phyloP scores from a whole-genome alignment of 2,113 vertebrate genomes.

The Hydrochoerus hydrochaeris region DNA sequence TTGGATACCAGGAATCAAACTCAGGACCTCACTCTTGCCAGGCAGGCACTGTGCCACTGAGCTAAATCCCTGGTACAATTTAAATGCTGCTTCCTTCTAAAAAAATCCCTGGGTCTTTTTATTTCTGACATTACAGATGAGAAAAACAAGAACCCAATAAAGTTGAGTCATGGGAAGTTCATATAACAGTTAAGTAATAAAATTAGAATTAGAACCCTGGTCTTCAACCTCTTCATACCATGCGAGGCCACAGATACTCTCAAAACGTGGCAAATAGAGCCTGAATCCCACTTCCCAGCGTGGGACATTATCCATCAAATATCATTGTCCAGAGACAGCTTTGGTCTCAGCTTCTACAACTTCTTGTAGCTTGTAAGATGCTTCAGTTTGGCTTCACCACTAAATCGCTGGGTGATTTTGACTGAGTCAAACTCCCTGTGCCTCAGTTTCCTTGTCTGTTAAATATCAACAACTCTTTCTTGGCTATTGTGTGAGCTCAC shows the following conservation, averaged over 20 bases:
- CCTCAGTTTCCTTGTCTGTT: background rate
- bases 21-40: too few relatives aligned
- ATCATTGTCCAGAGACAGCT: too few relatives aligned
- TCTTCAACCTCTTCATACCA: background rate
- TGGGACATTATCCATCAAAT: background rate
- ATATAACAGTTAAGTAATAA: background rate
- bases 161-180: background rate
- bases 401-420: background rate
- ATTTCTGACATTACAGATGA: background rate
- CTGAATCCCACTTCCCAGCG: background rate
- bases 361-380: background rate
- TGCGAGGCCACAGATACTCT: background rate
- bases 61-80: background rate
- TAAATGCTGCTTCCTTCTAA: slow-evolving; percentile 1
- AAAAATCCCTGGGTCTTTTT: background rate
- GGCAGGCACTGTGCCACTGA: too few relatives aligned
- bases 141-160: slow-evolving; percentile 35
- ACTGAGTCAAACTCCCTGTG: background rate
- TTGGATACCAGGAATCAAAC: too few relatives aligned
- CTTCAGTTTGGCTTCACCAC: background rate
- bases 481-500: background rate
- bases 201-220: background rate
- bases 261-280: background rate
- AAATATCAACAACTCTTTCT: background rate
- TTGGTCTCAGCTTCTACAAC: too few relatives aligned